Evolutionary conservation across 2,888 invertebrate genomes (phyloP), one percentile per base, ranked within the genome.

Genomic region (Rapana venosa): DNA sequence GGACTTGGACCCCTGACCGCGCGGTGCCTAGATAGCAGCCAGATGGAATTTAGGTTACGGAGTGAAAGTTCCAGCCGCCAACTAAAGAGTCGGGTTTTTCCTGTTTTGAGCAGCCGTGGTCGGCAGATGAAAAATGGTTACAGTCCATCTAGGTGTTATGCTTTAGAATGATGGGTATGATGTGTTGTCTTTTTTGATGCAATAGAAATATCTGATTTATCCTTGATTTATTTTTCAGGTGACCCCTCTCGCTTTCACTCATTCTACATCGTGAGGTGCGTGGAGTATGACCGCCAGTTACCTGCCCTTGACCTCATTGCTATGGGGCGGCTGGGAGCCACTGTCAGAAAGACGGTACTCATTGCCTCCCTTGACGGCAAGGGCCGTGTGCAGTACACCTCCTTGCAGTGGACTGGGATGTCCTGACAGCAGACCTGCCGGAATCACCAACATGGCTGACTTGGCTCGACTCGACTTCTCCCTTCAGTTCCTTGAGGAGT

Each of bases 231-330:
- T 87, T 88, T 97, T 97, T 90, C 96, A 98, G 98, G 98, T 88
- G 98, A 98, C 96, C 98, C 98, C 87, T 97, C 97, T 4, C 97
- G 97, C 94, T 98, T 97, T 95, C 98, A 98, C 96, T 98, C 98
- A 0, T 97, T 97, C 91, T 98, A 97, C 94, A 97, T 98, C 96
- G 97, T 98, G 22, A 96, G 97, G 90, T 98, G 98, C 96, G 96
- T 97, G 90, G 93, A 92, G 22, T 92, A 93, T 36, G 87, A 92
- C 11, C 96, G 96, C 90, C 93, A 94, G 17, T 95, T 97, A 70
- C 96, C 97, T 30, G 96, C 97, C 1, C 94, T 96, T 81, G 97
- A 97, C 92, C 94, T 98, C 32, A 97, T 98, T 15, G 97, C 97
- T 0, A 97, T 97, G 95, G 98, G 97, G 81, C 97, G 98, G 92